phyloP scores from a whole-genome alignment of 2,888 invertebrate species.

The Pasiphila rectangulata region DNA sequence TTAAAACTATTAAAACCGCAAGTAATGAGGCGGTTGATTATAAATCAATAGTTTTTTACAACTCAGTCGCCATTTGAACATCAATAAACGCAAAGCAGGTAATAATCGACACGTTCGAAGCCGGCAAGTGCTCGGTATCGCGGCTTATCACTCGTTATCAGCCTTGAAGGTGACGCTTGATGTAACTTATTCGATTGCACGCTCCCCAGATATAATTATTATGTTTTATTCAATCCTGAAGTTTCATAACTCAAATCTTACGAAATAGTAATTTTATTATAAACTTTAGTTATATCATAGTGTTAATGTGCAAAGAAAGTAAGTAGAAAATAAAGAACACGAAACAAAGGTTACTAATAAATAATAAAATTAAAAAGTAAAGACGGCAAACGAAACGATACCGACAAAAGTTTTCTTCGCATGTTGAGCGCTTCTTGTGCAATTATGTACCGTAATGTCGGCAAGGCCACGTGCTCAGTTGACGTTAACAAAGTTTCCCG shows the following conservation, averaged over 20 bases:
- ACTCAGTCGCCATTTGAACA: constrained; percentile 22
- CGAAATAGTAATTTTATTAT: too few species aligned
- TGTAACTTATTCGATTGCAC: constrained; percentile 64
- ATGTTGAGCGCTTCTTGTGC: constrained; percentile 46
- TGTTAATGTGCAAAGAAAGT: too few species aligned
- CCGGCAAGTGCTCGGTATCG: constrained; percentile 42
- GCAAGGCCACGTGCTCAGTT: constrained; percentile 78
- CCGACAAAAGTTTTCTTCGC: constrained; percentile 40
- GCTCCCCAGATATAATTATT: constrained; percentile 51
- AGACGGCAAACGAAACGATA: constrained; percentile 24
- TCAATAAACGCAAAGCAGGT: constrained; percentile 24
- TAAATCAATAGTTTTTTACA: constrained; percentile 20
- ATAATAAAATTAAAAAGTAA: neutral
- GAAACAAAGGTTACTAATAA: too few species aligned
- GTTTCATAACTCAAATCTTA: constrained; percentile 34
- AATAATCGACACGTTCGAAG: constrained; percentile 26
- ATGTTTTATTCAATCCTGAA: constrained; percentile 39
- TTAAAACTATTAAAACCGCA: constrained; percentile 17
- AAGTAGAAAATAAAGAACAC: too few species aligned
- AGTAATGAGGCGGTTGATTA: constrained; percentile 14
- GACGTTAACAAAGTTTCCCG: constrained; percentile 80
- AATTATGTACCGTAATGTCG: constrained; percentile 66
- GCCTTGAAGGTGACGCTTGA: constrained; percentile 70
- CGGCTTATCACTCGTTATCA: constrained; percentile 68
- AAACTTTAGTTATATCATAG: too few species aligned